Evolutionary conservation across 2,797 vertebrate genomes (phyloP).

Genomic region (Stomatorhinus walkeri): DNA sequence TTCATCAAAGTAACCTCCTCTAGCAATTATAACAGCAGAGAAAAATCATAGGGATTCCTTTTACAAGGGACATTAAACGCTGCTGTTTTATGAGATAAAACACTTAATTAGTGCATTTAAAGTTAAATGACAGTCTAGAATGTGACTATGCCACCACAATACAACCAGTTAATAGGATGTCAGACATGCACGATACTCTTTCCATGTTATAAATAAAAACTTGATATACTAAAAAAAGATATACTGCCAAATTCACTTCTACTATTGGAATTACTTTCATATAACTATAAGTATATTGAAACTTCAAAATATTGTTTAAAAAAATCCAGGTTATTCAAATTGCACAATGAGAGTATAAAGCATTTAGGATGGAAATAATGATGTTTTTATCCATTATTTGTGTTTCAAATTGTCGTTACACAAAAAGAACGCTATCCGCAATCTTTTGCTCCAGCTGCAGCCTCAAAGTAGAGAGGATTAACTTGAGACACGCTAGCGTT

Average conservation of each 20-base stretch:
- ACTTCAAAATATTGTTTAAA: background rate
- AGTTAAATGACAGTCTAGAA: no score
- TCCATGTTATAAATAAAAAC: background rate
- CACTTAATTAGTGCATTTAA: no score
- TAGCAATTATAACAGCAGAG: no score
- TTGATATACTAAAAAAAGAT: no score
- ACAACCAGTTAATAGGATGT: background rate
- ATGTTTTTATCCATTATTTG: background rate
- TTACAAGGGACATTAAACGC: no score
- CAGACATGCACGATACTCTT: background rate
- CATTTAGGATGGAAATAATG: background rate
- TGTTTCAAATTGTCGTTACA: background rate
- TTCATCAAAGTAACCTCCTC: no score
- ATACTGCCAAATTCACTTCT: background rate
- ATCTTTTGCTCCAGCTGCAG: background rate
- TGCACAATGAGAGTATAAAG: background rate
- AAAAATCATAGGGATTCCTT: no score
- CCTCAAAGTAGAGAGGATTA: background rate
- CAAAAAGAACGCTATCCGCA: background rate
- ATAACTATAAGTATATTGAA: background rate
- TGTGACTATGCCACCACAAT: no score
- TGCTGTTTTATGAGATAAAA: no score
- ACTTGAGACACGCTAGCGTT: background rate
- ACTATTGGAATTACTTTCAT: background rate
- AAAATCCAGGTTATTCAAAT: background rate